Evolutionary conservation across 2,113 vertebrate species (phyloP).

Genomic region (Cololabis saira): DNA sequence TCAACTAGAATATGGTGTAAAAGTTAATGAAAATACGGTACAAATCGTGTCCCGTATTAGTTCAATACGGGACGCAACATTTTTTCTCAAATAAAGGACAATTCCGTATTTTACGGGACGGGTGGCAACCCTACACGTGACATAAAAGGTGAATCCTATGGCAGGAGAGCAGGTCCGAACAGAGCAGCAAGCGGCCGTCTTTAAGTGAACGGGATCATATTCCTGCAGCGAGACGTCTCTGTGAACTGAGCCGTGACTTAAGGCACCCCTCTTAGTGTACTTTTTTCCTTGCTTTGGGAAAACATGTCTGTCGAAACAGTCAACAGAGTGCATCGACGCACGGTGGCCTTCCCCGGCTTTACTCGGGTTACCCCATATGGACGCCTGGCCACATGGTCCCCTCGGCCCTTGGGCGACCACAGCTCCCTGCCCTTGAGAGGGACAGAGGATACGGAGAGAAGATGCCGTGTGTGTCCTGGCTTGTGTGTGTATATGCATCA

Average conservation of each 20-base stretch:
- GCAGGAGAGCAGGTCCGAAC: neutral
- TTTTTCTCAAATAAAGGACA: no score
- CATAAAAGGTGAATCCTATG: neutral
- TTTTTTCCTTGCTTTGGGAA: slow-evolving; percentile 80
- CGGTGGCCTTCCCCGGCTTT: slow-evolving; percentile 59
- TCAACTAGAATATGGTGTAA: no score
- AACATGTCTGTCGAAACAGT: slow-evolving; percentile 83
- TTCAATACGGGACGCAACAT: no score
- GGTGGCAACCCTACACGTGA: no score
- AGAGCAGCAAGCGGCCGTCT: slow-evolving; percentile 16
- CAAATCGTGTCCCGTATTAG: no score
- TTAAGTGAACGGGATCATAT: slow-evolving; percentile 48
- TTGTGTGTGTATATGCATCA: slow-evolving; percentile 10
- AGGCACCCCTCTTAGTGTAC: slow-evolving; percentile 71
- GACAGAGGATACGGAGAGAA: slow-evolving; percentile 54
- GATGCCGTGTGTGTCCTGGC: slow-evolving; percentile 3
- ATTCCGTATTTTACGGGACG: no score
- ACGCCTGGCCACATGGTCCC: slow-evolving; percentile 62
- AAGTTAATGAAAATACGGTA: no score
- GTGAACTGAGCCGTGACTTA: slow-evolving; percentile 60
- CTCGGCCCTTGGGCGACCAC: slow-evolving; percentile 46
- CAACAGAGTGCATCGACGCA: slow-evolving; percentile 75
- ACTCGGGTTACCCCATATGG: slow-evolving; percentile 79
- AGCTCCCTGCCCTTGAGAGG: slow-evolving; percentile 72
- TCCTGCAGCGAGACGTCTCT: slow-evolving; percentile 37